Evolutionary conservation across 2,888 invertebrate species (phyloP).

Genomic region (Anthrax anthrax): DNA sequence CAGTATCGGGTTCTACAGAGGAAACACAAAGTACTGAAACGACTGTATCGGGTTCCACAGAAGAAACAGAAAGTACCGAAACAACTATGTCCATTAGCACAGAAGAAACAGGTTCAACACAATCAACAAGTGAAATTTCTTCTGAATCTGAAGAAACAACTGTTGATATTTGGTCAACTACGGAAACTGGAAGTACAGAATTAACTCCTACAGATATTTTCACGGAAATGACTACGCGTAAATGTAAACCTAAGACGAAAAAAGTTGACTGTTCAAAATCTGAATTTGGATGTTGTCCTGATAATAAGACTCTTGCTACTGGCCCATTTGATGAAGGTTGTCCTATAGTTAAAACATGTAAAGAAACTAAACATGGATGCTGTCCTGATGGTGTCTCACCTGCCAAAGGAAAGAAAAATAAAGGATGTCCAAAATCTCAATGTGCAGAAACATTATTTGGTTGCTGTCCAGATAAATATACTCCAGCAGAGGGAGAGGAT

Average conservation of each 20-base stretch:
- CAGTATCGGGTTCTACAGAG: constrained; percentile 1
- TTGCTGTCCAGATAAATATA: constrained; percentile 69
- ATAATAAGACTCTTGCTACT: constrained; percentile 56
- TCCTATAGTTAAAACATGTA: constrained; percentile 55
- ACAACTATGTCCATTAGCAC: constrained; percentile 7
- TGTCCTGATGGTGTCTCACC: constrained; percentile 72
- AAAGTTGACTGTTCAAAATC: constrained; percentile 42
- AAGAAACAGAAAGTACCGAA: constrained; percentile 3
- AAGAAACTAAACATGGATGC: constrained; percentile 62
- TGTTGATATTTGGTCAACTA: constrained; percentile 29
- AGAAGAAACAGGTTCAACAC: constrained; percentile 3
- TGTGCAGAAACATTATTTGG: constrained; percentile 73
- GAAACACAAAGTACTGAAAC: constrained; percentile 2
- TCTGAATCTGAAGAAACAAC: constrained; percentile 20
- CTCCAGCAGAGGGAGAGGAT: constrained; percentile 59
- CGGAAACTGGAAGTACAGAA: constrained; percentile 21
- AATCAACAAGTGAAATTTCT: constrained; percentile 5
- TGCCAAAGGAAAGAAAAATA: constrained; percentile 49
- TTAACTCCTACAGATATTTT: constrained; percentile 40
- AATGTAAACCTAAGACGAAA: constrained; percentile 42
- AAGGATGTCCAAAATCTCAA: constrained; percentile 61
- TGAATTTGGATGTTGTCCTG: constrained; percentile 73
- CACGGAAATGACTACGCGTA: constrained; percentile 34
- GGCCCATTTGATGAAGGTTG: constrained; percentile 77
- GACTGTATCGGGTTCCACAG: constrained; percentile 4